These are phyloP conservation scores for Atherinosoma microstoma DNA, from an alignment of 2,797 vertebrate genomes.

Conservation along the genomic window DNA sequence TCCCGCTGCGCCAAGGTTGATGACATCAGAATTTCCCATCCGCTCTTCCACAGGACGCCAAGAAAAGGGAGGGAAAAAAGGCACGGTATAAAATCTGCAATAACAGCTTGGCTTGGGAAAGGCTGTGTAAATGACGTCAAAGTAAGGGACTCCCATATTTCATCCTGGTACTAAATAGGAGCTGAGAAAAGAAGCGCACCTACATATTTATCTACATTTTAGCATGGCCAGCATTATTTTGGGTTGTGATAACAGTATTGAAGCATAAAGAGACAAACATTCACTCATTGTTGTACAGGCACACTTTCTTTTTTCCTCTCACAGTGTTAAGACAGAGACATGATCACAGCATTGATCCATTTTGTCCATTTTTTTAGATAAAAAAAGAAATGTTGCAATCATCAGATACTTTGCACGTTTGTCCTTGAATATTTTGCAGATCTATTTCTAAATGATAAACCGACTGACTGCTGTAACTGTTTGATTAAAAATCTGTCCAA, in stretches of 20 bases:
- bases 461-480: background rate
- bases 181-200: background rate
- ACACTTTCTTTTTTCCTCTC: background rate
- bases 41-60: constrained; percentile 89
- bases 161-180: constrained; percentile 14
- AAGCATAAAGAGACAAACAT: background rate
- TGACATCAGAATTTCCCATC: constrained; percentile 99
- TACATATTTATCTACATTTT: background rate
- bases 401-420: background rate
- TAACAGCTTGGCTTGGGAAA: constrained; percentile 60
- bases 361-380: background rate
- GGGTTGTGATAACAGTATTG: background rate
- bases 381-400: background rate
- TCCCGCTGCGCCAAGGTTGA: constrained; percentile 96
- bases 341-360: background rate
- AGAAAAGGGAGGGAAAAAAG: constrained; percentile 42
- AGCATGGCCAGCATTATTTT: background rate
- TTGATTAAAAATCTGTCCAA: background rate
- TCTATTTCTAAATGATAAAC: background rate
- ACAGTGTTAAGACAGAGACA: background rate
- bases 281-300: background rate
- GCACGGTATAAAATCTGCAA: constrained; percentile 48
- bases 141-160: constrained; percentile 77
- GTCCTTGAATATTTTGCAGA: background rate
- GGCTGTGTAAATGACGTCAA: constrained; percentile 75